phyloP scores from a whole-genome alignment of 2,888 invertebrate species.

The Polydrusus tereticollis region DNA sequence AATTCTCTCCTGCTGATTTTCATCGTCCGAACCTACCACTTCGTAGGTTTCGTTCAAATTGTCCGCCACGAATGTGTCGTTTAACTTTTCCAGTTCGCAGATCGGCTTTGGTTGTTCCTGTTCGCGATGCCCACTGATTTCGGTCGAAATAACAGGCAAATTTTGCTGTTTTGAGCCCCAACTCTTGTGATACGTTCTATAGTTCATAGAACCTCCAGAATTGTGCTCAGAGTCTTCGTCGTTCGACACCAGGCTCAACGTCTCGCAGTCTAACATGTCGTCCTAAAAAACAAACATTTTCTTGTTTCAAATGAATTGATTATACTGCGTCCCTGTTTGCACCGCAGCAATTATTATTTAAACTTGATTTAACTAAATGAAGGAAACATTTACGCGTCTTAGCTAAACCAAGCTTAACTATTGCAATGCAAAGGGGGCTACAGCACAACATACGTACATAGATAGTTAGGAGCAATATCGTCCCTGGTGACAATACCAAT shows the following conservation, averaged over 20 bases:
- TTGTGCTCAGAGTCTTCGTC: conserved; percentile 79
- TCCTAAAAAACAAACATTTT: conserved; percentile 58
- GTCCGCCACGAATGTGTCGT: neutral
- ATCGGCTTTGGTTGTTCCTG: conserved; percentile 16
- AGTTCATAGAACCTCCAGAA: conserved; percentile 71
- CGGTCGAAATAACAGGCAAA: conserved; percentile 63
- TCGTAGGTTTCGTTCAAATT: neutral
- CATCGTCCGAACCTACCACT: conserved; percentile 60
- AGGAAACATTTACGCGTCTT: no score
- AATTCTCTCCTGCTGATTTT: conserved; percentile 66
- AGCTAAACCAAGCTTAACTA: no score
- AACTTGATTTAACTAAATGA: no score
- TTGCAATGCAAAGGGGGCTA: no score
- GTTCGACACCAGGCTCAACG: conserved; percentile 78
- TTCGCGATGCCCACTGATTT: conserved; percentile 15
- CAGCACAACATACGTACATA: no score
- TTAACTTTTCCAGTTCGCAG: neutral
- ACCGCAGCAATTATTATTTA: no score
- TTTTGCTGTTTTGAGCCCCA: conserved; percentile 69
- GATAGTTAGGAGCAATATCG: no score
- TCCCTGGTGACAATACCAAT: no score
- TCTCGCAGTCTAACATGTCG: conserved; percentile 71
- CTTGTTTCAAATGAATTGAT: no score
- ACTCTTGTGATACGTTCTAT: conserved; percentile 73
- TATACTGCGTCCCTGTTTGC: no score